phyloP scores from a whole-genome alignment of 2,113 vertebrate species.

The Gambusia affinis region DNA sequence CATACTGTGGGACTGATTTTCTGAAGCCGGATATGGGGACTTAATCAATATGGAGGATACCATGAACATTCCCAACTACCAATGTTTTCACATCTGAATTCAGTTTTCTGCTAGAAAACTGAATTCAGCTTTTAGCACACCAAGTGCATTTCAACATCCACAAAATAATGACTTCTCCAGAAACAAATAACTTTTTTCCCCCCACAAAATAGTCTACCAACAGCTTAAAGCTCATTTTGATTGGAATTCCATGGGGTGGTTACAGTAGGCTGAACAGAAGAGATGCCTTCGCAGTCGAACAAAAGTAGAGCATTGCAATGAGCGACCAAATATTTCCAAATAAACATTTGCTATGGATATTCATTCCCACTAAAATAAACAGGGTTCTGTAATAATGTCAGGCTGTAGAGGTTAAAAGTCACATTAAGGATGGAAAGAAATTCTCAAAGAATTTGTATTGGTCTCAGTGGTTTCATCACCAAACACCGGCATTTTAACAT shows the following conservation, averaged over 20 bases:
- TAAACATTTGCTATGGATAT: background rate
- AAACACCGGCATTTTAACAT: background rate
- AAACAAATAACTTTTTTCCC: background rate
- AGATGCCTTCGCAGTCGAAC: background rate
- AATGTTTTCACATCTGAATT: background rate
- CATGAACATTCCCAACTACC: background rate
- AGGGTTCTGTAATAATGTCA: background rate
- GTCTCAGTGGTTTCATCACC: background rate
- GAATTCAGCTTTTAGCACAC: background rate
- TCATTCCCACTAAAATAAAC: background rate
- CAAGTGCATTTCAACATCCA: background rate
- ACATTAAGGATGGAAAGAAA: background rate
- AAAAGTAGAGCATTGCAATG: background rate
- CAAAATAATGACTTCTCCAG: background rate
- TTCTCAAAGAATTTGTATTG: background rate
- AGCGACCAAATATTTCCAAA: background rate
- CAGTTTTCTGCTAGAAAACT: background rate
- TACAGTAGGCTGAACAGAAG: background rate
- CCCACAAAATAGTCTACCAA: background rate
- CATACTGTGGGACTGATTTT: too few relatives aligned
- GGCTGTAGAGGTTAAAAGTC: background rate
- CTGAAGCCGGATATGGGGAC: background rate
- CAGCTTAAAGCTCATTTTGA: background rate
- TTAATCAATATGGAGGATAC: background rate
- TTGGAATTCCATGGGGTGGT: background rate